phyloP scores from a whole-genome alignment of 2,113 vertebrate genomes.

The Taxidea taxus region DNA sequence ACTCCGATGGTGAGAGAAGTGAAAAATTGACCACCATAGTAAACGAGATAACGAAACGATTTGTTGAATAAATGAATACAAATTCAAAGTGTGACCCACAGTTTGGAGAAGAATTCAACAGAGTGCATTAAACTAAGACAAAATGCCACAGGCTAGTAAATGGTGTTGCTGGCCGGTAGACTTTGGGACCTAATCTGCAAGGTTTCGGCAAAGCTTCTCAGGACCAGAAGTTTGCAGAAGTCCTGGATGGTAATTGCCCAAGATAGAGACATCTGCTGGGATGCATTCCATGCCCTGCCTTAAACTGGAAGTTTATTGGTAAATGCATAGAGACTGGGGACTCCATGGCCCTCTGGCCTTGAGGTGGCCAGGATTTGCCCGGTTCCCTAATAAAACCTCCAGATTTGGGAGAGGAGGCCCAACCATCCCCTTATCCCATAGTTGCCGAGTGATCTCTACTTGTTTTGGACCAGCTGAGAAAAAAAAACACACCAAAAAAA shows the following conservation, averaged over 20 bases:
- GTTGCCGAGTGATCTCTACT: background rate
- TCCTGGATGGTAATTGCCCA: background rate
- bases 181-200: background rate
- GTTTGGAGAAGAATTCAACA: background rate
- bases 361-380: background rate
- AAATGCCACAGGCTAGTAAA: background rate
- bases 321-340: background rate
- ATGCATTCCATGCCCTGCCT: background rate
- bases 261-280: background rate
- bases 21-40: background rate
- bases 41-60: background rate
- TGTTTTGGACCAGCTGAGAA: background rate
- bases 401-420: background rate
- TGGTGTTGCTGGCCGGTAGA: background rate
- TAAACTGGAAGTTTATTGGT: background rate
- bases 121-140: background rate
- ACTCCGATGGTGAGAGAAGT: background rate
- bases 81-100: background rate
- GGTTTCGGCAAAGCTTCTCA: background rate
- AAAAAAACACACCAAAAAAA: background rate
- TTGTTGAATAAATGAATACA: background rate
- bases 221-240: background rate
- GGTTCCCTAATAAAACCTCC: background rate
- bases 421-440: background rate
- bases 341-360: background rate